Percentiles rank a stretch among this genome's conserved stretches.
Evolutionary conservation across 2,888 invertebrate species (phyloP).

Genomic region (Aphodius sticticus): DNA sequence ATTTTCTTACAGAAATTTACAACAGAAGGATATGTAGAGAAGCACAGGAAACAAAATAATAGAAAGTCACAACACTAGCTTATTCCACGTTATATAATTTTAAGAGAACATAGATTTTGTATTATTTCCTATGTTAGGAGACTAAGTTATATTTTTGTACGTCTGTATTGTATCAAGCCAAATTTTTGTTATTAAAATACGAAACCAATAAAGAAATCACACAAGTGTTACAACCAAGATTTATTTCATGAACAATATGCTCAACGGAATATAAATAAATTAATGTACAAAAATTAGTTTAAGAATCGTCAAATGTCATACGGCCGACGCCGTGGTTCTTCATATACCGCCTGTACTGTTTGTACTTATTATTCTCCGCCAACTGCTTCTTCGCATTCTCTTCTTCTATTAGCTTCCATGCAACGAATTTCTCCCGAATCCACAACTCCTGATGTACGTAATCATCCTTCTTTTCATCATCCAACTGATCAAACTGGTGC

Average conservation of each 20-base stretch:
- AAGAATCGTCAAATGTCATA: slow-evolving; percentile 90
- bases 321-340: slow-evolving; percentile 89
- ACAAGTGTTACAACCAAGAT: background rate
- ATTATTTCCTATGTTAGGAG: no score
- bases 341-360: slow-evolving; percentile 88
- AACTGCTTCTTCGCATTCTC: slow-evolving; percentile 85
- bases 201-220: slow-evolving; percentile 13
- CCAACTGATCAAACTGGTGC: slow-evolving; percentile 76
- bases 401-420: slow-evolving; percentile 84
- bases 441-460: slow-evolving; percentile 81
- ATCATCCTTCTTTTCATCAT: slow-evolving; percentile 77
- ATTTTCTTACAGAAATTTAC: slow-evolving; percentile 44
- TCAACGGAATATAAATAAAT: slow-evolving; percentile 31
- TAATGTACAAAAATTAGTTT: slow-evolving; percentile 45
- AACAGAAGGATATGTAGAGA: slow-evolving; percentile 48
- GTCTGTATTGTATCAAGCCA: no score
- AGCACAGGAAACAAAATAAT: slow-evolving; percentile 37
- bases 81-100: background rate
- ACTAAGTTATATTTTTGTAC: no score
- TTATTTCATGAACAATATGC: slow-evolving; percentile 33
- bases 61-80: background rate
- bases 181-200: background rate
- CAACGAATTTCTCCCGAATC: slow-evolving; percentile 79
- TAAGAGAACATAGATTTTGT: background rate
- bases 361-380: slow-evolving; percentile 87